These are phyloP conservation scores for Asarcornis scutulata DNA, from an alignment of 2,113 vertebrate species.

Conservation along the genomic window DNA sequence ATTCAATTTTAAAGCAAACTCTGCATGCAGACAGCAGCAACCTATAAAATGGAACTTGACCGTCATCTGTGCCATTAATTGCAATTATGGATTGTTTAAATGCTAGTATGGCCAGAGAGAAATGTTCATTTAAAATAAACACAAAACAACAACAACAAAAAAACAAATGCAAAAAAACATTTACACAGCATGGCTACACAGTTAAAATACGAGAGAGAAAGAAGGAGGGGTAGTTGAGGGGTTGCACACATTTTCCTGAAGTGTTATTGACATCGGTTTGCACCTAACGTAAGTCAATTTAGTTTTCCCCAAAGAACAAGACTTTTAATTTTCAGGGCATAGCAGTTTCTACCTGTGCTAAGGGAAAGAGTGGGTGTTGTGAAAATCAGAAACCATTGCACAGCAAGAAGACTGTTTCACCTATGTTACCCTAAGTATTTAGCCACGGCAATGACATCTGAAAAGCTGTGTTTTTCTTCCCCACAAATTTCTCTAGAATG, in stretches of 20 bases:
- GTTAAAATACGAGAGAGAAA: background rate
- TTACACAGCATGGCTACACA: background rate
- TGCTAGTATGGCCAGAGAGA: background rate
- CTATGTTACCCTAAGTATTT: constrained; percentile 23
- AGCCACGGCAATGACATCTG: constrained; percentile 2
- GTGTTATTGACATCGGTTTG: background rate
- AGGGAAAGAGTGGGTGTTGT: constrained; percentile 2
- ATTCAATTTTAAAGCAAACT: background rate
- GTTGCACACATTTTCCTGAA: background rate
- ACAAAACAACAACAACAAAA: background rate
- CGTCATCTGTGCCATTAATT: background rate
- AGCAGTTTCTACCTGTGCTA: background rate
- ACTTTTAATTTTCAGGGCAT: background rate
- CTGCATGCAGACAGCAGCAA: background rate
- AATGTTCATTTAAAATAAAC: background rate
- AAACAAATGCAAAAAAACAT: background rate
- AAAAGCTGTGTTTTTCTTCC: background rate
- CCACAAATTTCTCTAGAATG: background rate
- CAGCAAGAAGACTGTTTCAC: background rate
- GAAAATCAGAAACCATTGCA: constrained; percentile 16
- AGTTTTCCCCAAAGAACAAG: background rate
- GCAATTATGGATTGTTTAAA: background rate
- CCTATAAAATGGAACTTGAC: background rate
- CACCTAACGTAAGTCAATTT: background rate
- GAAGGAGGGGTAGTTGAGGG: background rate